Base-by-base conservation (phyloP, 1,140 invertebrate genomes). In the Drosophila neocordata region DNA sequence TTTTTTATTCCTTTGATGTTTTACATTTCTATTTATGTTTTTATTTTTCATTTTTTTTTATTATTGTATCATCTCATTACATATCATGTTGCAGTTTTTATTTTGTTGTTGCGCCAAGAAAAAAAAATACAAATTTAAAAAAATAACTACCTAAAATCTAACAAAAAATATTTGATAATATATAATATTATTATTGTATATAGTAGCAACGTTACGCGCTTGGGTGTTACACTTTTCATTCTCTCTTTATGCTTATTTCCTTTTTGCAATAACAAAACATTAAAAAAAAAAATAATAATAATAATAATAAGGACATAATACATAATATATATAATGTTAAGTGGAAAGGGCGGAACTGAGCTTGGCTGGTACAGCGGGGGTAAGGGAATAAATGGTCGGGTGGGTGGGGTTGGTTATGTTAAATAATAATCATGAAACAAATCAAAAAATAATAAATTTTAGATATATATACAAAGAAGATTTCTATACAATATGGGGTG, bases 71-170 rank as follows among this genome's bases (percentile, higher is more conserved):
- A 27, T 56, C 27, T 35, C 53, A 56, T 56, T 35, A 56, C 53
- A 56, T 56, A 35, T 31, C 27, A 56, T 48, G 41, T 48, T 48
- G 27, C 53, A 56, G 27, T 55, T 55, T 13, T 15, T 15, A 55
- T 55, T 31, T 24, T 31, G 22, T 56, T 56, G 41, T 48, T 35
- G 53, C 53, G 53, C 53, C 53, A 56, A 66, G 65, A 77, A 78
- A 79, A 84, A 84, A 79, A 87, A 83, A 79, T 79, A 87, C 83
- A 87, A 88, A 89, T 88, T 74, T 89, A 74, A 79, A 88, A 88
- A 87, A 88, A 89, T 83, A 88, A 88, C 78, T 88, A 87, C 79
- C 79, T 88, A 88, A 78, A 73, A 72, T 74, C 83, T 88, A 87
- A 87, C 77, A 88, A 88, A 87, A 85, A 82, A 88, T 89, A 83